phyloP scores from a whole-genome alignment of 2,888 invertebrate species.

The Phymatocera aterrima region DNA sequence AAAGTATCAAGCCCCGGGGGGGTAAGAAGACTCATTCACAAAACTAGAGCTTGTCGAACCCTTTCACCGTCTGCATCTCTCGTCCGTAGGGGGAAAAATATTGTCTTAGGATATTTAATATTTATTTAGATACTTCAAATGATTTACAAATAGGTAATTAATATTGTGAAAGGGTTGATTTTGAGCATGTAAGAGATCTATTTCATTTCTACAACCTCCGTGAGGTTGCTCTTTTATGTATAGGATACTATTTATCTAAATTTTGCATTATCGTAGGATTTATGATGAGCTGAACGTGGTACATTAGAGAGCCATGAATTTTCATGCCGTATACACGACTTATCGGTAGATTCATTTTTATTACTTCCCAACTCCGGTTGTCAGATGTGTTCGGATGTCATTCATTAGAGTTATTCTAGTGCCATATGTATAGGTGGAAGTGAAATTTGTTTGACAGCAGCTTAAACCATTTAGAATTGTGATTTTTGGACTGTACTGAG shows the following conservation, averaged over 20 bases:
- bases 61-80: conserved; percentile 62
- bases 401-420: neutral
- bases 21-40: conserved; percentile 77
- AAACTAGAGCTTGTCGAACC: conserved; percentile 64
- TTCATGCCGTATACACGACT: neutral
- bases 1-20: conserved; percentile 94
- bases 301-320: neutral
- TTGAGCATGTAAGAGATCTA: conserved; percentile 51
- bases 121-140: conserved; percentile 37
- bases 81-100: conserved; percentile 24
- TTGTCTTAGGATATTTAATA: conserved; percentile 40
- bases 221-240: conserved; percentile 59
- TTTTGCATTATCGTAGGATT: conserved; percentile 34
- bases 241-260: conserved; percentile 24
- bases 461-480: neutral
- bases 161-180: conserved; percentile 61
- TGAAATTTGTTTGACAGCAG: too few species aligned
- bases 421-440: too few species aligned
- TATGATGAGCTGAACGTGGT: conserved; percentile 5
- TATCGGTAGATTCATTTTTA: too few species aligned
- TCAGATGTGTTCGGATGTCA: too few species aligned
- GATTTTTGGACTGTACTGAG: neutral
- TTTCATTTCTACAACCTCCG: conserved; percentile 60
- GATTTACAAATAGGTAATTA: neutral
- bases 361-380: neutral